A percentile compares a stretch with the other conserved stretches of the same genome.
Conservation (phyloP, 2,797 vertebrate genomes). For the Echiichthys vipera region DNA sequence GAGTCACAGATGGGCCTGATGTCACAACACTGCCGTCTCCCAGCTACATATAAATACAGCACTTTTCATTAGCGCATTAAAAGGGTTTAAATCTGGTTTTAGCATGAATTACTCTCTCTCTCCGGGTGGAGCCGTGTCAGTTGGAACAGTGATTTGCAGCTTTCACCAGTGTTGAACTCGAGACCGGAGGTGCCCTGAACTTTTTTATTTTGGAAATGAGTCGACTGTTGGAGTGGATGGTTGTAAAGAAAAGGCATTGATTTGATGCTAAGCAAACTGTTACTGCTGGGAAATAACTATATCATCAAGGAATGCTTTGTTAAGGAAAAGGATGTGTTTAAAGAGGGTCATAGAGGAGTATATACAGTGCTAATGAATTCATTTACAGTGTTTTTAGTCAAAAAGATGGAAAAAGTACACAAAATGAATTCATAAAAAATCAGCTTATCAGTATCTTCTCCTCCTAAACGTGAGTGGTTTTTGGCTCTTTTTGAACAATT, state of each 20-base stretch:
- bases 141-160: slow-evolving; percentile 44
- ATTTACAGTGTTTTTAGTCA: neutral
- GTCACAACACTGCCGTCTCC: slow-evolving; percentile 63
- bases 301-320: neutral
- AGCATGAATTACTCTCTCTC: slow-evolving; percentile 60
- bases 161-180: slow-evolving; percentile 15
- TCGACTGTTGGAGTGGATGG: slow-evolving; percentile 13
- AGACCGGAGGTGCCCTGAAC: neutral
- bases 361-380: neutral
- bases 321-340: neutral
- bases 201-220: slow-evolving; percentile 42
- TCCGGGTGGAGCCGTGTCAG: slow-evolving; percentile 50
- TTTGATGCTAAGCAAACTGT: slow-evolving; percentile 21
- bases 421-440: slow-evolving; percentile 18
- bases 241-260: slow-evolving; percentile 20
- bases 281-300: slow-evolving; percentile 6
- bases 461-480: neutral
- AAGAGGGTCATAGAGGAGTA: neutral
- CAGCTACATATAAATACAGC: slow-evolving; percentile 66
- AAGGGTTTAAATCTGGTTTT: slow-evolving; percentile 66
- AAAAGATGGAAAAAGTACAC: neutral
- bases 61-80: slow-evolving; percentile 75
- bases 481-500: slow-evolving; percentile 6
- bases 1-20: slow-evolving; percentile 73
- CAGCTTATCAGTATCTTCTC: neutral